phyloP scores from a whole-genome alignment of 2,113 vertebrate genomes.

The Saccopteryx leptura region DNA sequence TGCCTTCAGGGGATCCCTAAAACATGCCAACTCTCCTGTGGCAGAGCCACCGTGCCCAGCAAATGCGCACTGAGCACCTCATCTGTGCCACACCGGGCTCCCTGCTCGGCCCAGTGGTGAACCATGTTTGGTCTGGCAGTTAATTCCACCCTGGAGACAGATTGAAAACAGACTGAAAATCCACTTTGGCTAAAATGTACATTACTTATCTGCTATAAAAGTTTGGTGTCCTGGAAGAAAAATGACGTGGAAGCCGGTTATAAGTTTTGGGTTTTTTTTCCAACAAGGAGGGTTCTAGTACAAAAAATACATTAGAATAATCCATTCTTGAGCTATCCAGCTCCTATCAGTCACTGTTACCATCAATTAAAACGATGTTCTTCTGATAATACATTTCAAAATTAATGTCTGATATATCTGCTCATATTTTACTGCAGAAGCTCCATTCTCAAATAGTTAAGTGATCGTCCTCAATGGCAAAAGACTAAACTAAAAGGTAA shows the following conservation, averaged over 20 bases:
- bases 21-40: neutral
- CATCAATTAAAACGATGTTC: neutral
- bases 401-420: neutral
- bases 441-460: conserved; percentile 34
- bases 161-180: conserved; percentile 16
- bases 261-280: neutral
- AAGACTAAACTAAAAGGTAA: neutral
- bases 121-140: neutral
- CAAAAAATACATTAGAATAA: neutral
- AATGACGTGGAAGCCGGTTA: neutral
- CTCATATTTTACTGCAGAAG: conserved; percentile 25
- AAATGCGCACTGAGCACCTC: neutral
- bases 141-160: neutral
- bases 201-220: neutral
- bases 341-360: neutral
- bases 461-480: conserved; percentile 3
- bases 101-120: neutral
- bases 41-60: neutral
- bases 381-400: conserved; percentile 31
- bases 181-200: neutral
- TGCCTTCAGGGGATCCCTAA: conserved; percentile 6
- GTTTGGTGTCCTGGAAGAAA: neutral
- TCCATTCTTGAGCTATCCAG: neutral
- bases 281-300: neutral
- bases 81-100: neutral